These are phyloP conservation scores for Hyles lineata DNA, from an alignment of 2,888 invertebrate species.

Conservation along the genomic window DNA sequence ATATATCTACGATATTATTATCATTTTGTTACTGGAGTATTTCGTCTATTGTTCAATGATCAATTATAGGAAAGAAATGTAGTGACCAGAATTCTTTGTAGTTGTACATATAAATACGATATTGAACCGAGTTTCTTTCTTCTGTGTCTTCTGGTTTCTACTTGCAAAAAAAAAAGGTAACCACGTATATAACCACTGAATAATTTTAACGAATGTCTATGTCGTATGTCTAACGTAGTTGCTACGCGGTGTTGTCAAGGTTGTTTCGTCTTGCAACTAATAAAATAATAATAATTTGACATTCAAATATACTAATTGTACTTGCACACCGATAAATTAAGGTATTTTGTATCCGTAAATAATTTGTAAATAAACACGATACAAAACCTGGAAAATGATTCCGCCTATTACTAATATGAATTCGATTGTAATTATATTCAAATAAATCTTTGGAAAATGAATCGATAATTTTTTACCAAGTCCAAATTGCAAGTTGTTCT, in stretches of 20 bases:
- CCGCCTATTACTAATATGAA: too few species aligned
- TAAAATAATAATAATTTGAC: slow-evolving; percentile 42
- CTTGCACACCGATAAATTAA: slow-evolving; percentile 6
- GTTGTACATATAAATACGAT: not conserved
- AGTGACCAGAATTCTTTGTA: not conserved
- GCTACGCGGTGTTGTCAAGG: slow-evolving; percentile 50
- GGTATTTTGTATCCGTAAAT: not conserved
- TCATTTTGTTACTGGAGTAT: not conserved
- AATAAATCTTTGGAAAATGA: too few species aligned
- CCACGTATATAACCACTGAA: not conserved
- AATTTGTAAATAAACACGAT: too few species aligned
- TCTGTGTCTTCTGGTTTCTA: too few species aligned
- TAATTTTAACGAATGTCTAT: too few species aligned
- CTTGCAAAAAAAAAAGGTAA: not conserved
- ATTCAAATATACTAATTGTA: slow-evolving; percentile 39
- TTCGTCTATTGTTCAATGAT: not conserved
- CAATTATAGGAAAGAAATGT: not conserved
- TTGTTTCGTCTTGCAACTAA: slow-evolving; percentile 45
- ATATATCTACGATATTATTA: too few species aligned
- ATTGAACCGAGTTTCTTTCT: slow-evolving; percentile 11
- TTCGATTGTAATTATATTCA: too few species aligned
- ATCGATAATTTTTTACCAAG: too few species aligned
- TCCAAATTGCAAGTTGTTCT: too few species aligned
- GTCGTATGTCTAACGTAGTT: slow-evolving; percentile 41
- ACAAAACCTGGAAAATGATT: too few species aligned